These are phyloP conservation scores for Mus caroli DNA, from an alignment of 2,797 vertebrate species.

Conservation along the genomic window DNA sequence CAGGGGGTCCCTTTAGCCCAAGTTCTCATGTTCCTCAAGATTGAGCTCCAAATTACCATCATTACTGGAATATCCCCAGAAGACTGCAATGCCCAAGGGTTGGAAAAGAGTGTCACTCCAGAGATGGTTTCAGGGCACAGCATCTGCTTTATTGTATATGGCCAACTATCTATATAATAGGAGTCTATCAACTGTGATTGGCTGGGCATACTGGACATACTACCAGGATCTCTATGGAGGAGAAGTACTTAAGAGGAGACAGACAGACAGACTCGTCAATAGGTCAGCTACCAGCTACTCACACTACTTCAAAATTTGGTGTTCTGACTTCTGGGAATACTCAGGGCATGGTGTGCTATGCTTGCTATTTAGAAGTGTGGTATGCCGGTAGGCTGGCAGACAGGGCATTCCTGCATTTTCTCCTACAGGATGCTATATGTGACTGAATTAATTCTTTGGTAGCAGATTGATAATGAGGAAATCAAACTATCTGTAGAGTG, in stretches of 20 bases:
- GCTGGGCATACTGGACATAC: not conserved
- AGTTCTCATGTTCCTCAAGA: too few species aligned
- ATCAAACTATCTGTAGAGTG: not conserved
- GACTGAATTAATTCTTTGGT: not conserved
- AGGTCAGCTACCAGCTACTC: not conserved
- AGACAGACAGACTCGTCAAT: not conserved
- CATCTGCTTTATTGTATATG: not conserved
- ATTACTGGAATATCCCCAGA: not conserved
- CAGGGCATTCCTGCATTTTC: not conserved
- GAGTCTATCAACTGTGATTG: not conserved
- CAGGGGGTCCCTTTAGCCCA: not conserved
- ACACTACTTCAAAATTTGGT: not conserved
- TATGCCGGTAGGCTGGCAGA: not conserved
- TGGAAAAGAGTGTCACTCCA: not conserved
- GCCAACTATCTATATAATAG: not conserved
- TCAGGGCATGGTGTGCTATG: not conserved
- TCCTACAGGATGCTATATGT: not conserved
- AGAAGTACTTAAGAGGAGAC: not conserved
- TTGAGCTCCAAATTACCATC: not conserved
- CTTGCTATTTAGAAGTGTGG: not conserved
- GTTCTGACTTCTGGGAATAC: not conserved
- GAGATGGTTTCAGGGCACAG: not conserved
- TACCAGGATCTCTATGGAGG: not conserved
- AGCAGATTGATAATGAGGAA: not conserved
- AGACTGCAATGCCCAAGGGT: not conserved